phyloP scores from a whole-genome alignment of 2,888 invertebrate species.

The Mesoligia furuncula region DNA sequence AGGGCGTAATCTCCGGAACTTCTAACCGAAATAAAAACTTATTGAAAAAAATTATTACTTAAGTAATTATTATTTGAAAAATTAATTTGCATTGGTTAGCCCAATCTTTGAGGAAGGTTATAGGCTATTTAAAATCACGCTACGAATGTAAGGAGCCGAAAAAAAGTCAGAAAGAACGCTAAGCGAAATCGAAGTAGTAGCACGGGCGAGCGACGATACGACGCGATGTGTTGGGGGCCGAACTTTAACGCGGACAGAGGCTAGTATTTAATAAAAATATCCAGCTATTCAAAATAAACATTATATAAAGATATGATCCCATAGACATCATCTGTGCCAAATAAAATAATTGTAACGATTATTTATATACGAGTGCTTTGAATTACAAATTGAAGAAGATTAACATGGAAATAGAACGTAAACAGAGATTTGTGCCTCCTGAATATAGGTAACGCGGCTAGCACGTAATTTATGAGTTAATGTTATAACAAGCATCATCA shows the following conservation, averaged over 20 bases:
- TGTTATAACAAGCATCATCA: constrained; percentile 1
- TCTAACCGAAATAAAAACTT: no score
- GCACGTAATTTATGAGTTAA: constrained; percentile 32
- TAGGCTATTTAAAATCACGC: not conserved
- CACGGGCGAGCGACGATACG: not conserved
- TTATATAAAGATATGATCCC: constrained; percentile 25
- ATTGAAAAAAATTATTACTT: no score
- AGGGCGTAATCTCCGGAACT: not conserved
- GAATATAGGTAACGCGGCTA: constrained; percentile 33
- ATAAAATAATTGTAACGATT: constrained; percentile 64
- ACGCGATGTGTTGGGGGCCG: not conserved
- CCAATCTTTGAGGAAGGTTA: not conserved
- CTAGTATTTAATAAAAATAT: constrained; percentile 12
- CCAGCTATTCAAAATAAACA: constrained; percentile 9
- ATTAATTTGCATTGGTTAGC: not conserved
- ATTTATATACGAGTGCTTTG: constrained; percentile 48
- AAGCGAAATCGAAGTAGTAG: not conserved
- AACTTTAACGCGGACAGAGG: not conserved
- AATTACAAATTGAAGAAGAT: constrained; percentile 48
- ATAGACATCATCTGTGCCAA: constrained; percentile 62
- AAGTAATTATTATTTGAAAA: no score
- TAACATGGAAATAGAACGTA: constrained; percentile 39
- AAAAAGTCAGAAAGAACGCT: not conserved
- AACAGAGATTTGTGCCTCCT: constrained; percentile 41
- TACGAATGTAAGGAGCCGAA: not conserved